Evolutionary conservation across 2,888 invertebrate genomes (phyloP).

Genomic region (Brenthis ino): DNA sequence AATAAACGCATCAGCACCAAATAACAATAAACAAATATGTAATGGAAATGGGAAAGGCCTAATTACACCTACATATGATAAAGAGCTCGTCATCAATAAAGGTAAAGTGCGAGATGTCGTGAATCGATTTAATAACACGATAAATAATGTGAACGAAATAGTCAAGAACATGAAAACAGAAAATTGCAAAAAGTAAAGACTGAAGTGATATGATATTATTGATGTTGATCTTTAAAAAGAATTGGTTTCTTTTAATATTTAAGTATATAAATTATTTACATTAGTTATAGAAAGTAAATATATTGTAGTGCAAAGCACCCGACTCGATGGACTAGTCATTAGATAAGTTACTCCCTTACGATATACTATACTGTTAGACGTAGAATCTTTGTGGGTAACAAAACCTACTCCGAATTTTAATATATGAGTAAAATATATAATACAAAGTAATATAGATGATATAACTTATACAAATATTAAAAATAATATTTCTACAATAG

Average conservation of each 20-base stretch:
- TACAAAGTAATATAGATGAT: conserved; percentile 44
- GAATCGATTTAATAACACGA: conserved; percentile 69
- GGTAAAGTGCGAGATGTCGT: conserved; percentile 78
- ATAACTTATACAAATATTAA: conserved; percentile 36
- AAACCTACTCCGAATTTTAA: conserved; percentile 69
- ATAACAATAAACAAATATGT: conserved; percentile 45
- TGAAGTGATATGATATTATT: conserved; percentile 25
- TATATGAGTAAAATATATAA: conserved; percentile 52
- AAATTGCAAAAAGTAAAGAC: conserved; percentile 36
- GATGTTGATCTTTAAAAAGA: conserved; percentile 9
- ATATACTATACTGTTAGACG: conserved; percentile 30
- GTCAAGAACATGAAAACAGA: conserved; percentile 34
- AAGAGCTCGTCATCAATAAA: conserved; percentile 73
- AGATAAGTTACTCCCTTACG: conserved; percentile 8
- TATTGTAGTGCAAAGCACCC: conserved; percentile 45
- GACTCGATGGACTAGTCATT: conserved; percentile 39
- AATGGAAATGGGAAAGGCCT: conserved; percentile 65
- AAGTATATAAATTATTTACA: conserved; percentile 18
- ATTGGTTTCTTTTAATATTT: conserved; percentile 21
- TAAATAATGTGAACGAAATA: conserved; percentile 43
- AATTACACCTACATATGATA: conserved; percentile 73
- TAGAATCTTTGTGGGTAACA: conserved; percentile 53
- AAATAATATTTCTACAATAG: conserved; percentile 39
- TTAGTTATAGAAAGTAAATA: conserved; percentile 21
- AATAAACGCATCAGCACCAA: conserved; percentile 50